Evolutionary conservation across 1,140 invertebrate genomes (phyloP).

Genomic region (Drosophila tsacasi): DNA sequence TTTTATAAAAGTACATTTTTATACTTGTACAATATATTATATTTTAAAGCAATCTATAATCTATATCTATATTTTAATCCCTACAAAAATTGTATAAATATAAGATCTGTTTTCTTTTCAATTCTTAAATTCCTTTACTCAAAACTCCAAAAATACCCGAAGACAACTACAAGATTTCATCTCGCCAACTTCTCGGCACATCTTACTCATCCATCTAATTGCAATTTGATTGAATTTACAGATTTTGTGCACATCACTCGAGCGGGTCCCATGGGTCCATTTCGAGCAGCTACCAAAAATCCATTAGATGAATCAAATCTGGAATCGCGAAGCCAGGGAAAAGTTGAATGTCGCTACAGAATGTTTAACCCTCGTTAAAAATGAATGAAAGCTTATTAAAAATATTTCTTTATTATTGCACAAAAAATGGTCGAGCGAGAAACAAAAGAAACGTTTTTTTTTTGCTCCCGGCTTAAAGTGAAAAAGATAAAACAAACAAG

Average conservation of each 20-base stretch:
- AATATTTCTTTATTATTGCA: slow-evolving; percentile 80
- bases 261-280: slow-evolving; percentile 60
- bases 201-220: slow-evolving; percentile 42
- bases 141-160: background rate
- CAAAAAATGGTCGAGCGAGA: slow-evolving; percentile 38
- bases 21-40: too few relatives aligned
- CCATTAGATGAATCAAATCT: slow-evolving; percentile 80
- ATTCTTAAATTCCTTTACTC: background rate
- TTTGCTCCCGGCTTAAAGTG: background rate
- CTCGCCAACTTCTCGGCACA: background rate
- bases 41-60: too few relatives aligned
- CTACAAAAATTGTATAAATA: background rate
- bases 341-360: slow-evolving; percentile 72
- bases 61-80: background rate
- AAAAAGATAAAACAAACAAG: background rate
- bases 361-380: slow-evolving; percentile 81
- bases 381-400: slow-evolving; percentile 84
- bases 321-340: slow-evolving; percentile 29
- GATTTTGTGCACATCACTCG: slow-evolving; percentile 42
- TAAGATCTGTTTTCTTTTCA: background rate
- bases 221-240: slow-evolving; percentile 66
- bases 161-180: background rate
- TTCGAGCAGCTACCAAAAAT: slow-evolving; percentile 56
- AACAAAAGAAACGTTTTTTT: slow-evolving; percentile 47
- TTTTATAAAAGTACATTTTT: too few relatives aligned